phyloP scores from a whole-genome alignment of 2,888 invertebrate genomes.

The Lasioglossum villosulum region DNA sequence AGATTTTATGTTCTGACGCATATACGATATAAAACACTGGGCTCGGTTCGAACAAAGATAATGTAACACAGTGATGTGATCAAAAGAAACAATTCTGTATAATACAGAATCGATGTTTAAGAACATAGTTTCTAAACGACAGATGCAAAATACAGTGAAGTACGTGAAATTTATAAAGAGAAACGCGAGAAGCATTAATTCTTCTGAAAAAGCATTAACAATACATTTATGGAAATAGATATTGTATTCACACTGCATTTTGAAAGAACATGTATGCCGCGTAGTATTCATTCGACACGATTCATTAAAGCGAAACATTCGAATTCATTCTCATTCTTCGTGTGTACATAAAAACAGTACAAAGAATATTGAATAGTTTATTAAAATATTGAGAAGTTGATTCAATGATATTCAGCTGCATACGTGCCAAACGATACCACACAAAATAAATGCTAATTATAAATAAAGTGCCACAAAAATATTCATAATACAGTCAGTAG shows the following conservation, averaged over 20 bases:
- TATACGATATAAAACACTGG: constrained; percentile 19
- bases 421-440: constrained; percentile 52
- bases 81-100: constrained; percentile 14
- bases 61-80: constrained; percentile 16
- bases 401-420: constrained; percentile 40
- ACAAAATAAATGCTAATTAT: constrained; percentile 59
- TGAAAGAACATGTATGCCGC: constrained; percentile 26
- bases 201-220: constrained; percentile 15
- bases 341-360: constrained; percentile 56
- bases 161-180: constrained; percentile 10
- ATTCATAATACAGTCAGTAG: constrained; percentile 77
- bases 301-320: constrained; percentile 22
- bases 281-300: constrained; percentile 45
- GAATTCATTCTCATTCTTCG: constrained; percentile 30
- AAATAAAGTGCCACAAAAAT: constrained; percentile 71
- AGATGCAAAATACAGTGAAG: constrained; percentile 14
- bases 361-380: constrained; percentile 48
- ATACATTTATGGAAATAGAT: constrained; percentile 39
- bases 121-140: constrained; percentile 37
- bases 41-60: constrained; percentile 4
- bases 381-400: constrained; percentile 45
- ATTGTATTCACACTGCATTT: constrained; percentile 49
- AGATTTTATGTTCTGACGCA: constrained; percentile 9
- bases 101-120: constrained; percentile 36
- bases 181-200: constrained; percentile 22